These are phyloP conservation scores for Sebastolobus alascanus DNA, from an alignment of 2,797 vertebrate genomes.

Conservation along the genomic window DNA sequence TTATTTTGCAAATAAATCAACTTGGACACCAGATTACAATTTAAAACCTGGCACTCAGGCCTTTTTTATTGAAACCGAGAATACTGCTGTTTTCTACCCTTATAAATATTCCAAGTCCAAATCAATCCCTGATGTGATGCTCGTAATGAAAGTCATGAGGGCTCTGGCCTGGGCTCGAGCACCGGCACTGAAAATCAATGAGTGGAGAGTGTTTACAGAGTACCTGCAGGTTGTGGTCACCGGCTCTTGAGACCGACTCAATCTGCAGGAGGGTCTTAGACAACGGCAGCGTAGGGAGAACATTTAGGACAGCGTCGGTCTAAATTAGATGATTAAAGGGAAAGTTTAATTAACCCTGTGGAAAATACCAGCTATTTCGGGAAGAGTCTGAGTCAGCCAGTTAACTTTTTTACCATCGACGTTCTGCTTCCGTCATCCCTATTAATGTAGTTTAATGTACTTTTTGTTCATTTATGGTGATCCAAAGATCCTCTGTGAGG, in stretches of 20 bases:
- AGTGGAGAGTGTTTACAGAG: conserved; percentile 4
- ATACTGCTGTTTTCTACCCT: conserved; percentile 6
- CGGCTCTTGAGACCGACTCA: conserved; percentile 30
- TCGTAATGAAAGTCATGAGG: conserved; percentile 40
- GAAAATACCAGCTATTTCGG: conserved; percentile 22
- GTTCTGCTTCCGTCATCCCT: neutral
- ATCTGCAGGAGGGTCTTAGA: conserved; percentile 21
- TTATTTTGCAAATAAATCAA: neutral
- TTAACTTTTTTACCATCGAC: conserved; percentile 1
- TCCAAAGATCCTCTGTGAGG: neutral
- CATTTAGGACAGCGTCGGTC: neutral
- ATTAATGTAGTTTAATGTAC: neutral
- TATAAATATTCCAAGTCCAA: conserved; percentile 8
- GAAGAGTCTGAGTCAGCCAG: conserved; percentile 28
- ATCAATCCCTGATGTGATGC: conserved; percentile 34
- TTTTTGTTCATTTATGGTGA: neutral
- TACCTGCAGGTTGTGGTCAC: conserved; percentile 32
- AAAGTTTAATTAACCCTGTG: conserved; percentile 22
- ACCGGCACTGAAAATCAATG: conserved; percentile 20
- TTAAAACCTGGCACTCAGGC: neutral
- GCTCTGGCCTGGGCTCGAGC: neutral
- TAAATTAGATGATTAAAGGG: conserved; percentile 38
- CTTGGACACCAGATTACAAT: neutral
- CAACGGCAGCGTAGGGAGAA: neutral
- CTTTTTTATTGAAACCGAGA: neutral